phyloP scores from a whole-genome alignment of 2,888 invertebrate species.

The Sphaerophoria rueppellii region DNA sequence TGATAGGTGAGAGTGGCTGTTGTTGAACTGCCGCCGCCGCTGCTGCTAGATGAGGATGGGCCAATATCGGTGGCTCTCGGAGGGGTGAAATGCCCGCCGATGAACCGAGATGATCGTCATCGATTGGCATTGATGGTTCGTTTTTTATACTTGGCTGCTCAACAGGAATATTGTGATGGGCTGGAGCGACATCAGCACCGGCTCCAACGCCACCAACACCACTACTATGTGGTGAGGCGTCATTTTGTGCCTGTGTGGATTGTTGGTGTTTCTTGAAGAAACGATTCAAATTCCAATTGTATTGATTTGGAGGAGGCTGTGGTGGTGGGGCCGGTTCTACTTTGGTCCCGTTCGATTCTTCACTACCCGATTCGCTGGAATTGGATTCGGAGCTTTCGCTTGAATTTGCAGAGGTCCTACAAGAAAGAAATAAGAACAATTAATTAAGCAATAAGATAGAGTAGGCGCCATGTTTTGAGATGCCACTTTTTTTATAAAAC shows the following conservation, averaged over 20 bases:
- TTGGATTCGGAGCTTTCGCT: conserved; percentile 83
- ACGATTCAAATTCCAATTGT: conserved; percentile 79
- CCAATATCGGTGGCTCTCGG: conserved; percentile 75
- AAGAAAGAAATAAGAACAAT: conserved; percentile 53
- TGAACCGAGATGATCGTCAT: conserved; percentile 75
- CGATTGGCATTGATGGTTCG: conserved; percentile 77
- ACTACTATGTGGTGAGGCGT: conserved; percentile 75
- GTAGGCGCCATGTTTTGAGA: no score
- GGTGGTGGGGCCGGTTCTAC: conserved; percentile 74
- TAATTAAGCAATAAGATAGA: background rate
- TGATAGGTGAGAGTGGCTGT: conserved; percentile 75
- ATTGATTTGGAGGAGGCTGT: conserved; percentile 79
- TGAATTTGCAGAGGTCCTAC: conserved; percentile 83
- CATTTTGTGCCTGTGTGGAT: conserved; percentile 75
- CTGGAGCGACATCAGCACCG: conserved; percentile 51
- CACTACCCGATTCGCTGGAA: conserved; percentile 81
- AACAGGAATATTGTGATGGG: conserved; percentile 60
- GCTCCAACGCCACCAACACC: conserved; percentile 7
- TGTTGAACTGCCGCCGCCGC: conserved; percentile 33
- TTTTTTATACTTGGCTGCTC: conserved; percentile 73
- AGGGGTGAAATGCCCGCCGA: conserved; percentile 69
- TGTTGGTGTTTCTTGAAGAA: conserved; percentile 78
- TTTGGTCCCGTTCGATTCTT: conserved; percentile 78
- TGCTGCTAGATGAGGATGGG: conserved; percentile 56
- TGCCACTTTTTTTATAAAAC: no score